A percentile compares a stretch with the other conserved stretches of the same genome.
Conservation (phyloP, 2,888 invertebrate species). For the Conomelus anceps region DNA sequence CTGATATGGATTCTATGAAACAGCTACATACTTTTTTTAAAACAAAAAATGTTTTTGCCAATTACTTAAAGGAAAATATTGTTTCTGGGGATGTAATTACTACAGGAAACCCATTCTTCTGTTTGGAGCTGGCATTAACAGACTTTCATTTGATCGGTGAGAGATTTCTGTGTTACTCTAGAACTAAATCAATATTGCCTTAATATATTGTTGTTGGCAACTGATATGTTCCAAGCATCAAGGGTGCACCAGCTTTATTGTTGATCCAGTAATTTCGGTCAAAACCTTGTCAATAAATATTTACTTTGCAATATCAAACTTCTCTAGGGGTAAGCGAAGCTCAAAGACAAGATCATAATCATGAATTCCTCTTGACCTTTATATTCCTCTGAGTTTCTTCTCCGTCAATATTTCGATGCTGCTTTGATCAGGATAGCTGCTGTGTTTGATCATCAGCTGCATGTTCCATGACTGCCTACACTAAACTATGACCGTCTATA, state of each 20-base stretch:
- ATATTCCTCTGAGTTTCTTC: not conserved
- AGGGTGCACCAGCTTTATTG: not conserved
- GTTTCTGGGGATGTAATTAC: too few species aligned
- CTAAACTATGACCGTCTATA: too few species aligned
- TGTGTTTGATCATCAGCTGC: not conserved
- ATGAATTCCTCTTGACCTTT: not conserved
- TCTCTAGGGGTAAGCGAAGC: not conserved
- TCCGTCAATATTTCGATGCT: not conserved
- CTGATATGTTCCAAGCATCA: not conserved
- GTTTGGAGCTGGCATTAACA: not conserved
- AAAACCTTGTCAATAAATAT: not conserved
- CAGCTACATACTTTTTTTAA: too few species aligned
- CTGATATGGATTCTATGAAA: too few species aligned
- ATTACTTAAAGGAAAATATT: too few species aligned
- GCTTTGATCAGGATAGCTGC: not conserved
- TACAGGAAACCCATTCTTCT: too few species aligned
- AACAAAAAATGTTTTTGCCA: too few species aligned
- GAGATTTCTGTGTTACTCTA: not conserved
- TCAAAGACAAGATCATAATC: not conserved
- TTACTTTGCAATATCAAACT: not conserved
- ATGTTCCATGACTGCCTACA: too few species aligned
- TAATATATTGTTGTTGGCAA: not conserved
- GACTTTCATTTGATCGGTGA: not conserved
- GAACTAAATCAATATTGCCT: not conserved
- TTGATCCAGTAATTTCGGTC: not conserved